A percentile compares a stretch with the other conserved stretches of the same genome.
Conservation (phyloP, 1,140 invertebrate species). For the Ruditapes philippinarum region DNA sequence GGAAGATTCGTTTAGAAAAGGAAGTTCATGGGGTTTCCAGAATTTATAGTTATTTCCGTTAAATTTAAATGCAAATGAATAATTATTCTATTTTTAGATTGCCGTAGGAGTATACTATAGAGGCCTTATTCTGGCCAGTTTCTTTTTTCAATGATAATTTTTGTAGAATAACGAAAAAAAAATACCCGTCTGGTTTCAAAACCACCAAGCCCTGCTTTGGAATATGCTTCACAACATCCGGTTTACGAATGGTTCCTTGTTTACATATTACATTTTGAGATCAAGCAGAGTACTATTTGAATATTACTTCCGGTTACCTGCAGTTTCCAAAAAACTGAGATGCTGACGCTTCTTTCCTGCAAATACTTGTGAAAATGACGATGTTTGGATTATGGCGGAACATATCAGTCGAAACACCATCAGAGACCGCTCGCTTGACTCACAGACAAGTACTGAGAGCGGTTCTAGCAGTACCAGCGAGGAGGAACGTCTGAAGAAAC, state of each 20-base stretch:
- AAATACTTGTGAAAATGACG: constrained; percentile 43
- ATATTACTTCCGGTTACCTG: constrained; percentile 32
- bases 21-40: too few relatives aligned
- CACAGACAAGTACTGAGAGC: constrained; percentile 68
- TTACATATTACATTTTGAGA: too few relatives aligned
- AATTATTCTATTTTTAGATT: too few relatives aligned
- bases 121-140: too few relatives aligned
- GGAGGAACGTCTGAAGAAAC: constrained; percentile 90
- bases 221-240: constrained; percentile 18
- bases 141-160: too few relatives aligned
- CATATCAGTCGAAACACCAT: neutral
- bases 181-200: too few relatives aligned
- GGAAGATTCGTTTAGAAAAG: too few relatives aligned
- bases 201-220: neutral
- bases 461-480: constrained; percentile 89
- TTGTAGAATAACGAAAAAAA: too few relatives aligned
- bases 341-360: neutral
- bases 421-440: constrained; percentile 47
- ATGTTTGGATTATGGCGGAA: constrained; percentile 21
- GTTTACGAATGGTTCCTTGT: neutral
- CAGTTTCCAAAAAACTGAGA: constrained; percentile 12
- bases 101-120: too few relatives aligned
- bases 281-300: neutral
- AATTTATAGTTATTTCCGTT: too few relatives aligned
- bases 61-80: too few relatives aligned